Evolutionary conservation across 2,113 vertebrate genomes (phyloP).

Genomic region (Lagopus muta): DNA sequence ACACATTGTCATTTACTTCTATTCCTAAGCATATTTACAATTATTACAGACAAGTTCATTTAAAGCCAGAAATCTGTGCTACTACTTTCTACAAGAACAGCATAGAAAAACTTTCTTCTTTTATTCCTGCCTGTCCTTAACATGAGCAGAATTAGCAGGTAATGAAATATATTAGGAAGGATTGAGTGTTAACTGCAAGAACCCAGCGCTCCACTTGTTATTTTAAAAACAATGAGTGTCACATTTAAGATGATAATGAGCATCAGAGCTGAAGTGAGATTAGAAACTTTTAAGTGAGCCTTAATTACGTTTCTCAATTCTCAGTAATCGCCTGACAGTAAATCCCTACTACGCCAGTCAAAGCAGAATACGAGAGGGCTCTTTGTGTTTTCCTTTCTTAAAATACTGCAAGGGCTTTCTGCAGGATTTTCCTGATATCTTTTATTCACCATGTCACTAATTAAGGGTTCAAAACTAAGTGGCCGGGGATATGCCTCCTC

Average conservation of each 20-base stretch:
- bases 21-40: background rate
- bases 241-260: constrained; percentile 16
- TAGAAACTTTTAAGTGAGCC: constrained; percentile 43
- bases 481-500: background rate
- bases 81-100: background rate
- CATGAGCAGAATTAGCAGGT: background rate
- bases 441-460: constrained; percentile 11
- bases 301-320: constrained; percentile 61
- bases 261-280: constrained; percentile 33
- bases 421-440: constrained; percentile 30
- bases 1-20: background rate
- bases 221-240: constrained; percentile 23
- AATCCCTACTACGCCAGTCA: constrained; percentile 22
- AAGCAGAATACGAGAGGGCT: background rate
- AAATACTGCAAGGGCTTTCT: constrained; percentile 17
- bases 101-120: background rate
- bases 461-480: background rate
- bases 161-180: constrained; percentile 22
- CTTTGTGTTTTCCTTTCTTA: background rate
- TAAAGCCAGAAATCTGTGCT: background rate
- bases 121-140: background rate
- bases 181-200: background rate
- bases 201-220: background rate
- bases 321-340: background rate
- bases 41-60: background rate